Conservation (phyloP, 92 coral and sea anemone genomes). For the Epizoanthus illoricatus region DNA sequence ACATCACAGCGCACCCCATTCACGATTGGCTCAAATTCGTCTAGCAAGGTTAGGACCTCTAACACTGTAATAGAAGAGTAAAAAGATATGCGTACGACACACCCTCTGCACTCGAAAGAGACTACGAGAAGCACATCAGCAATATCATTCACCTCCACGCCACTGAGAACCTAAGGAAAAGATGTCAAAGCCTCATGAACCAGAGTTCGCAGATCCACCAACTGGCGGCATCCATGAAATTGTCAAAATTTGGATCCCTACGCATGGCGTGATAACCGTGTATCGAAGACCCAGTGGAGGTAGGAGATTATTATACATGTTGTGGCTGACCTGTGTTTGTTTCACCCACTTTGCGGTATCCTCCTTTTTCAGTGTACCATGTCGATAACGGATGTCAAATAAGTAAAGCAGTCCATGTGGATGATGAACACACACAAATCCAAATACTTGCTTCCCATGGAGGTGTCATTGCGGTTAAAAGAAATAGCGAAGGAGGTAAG, state of each 20-base stretch:
- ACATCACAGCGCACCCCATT: not conserved
- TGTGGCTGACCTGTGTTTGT: not conserved
- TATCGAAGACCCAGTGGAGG: not conserved
- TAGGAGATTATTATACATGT: not conserved
- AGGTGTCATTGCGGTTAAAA: not conserved
- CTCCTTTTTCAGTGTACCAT: not conserved
- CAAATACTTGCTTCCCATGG: slow-evolving; percentile 11
- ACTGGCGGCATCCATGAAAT: not conserved
- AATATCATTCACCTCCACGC: not conserved
- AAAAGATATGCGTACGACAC: not conserved
- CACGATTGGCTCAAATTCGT: not conserved
- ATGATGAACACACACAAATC: not conserved
- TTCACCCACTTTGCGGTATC: not conserved
- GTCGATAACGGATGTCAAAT: slow-evolving; percentile 1
- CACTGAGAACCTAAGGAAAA: not conserved
- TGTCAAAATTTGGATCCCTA: slow-evolving; percentile 12
- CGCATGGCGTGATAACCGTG: slow-evolving; percentile 5
- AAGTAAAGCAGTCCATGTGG: not conserved
- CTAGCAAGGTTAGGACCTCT: too few species aligned
- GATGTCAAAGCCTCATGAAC: not conserved
- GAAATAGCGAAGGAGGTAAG: not conserved
- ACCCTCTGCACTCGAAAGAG: not conserved
- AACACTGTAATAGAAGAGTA: not conserved
- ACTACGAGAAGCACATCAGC: not conserved
- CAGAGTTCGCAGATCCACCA: not conserved